Evolutionary conservation across 2,113 vertebrate genomes (phyloP), one percentile per base, ranked within the genome.

Genomic region (Erinaceus europaeus): DNA sequence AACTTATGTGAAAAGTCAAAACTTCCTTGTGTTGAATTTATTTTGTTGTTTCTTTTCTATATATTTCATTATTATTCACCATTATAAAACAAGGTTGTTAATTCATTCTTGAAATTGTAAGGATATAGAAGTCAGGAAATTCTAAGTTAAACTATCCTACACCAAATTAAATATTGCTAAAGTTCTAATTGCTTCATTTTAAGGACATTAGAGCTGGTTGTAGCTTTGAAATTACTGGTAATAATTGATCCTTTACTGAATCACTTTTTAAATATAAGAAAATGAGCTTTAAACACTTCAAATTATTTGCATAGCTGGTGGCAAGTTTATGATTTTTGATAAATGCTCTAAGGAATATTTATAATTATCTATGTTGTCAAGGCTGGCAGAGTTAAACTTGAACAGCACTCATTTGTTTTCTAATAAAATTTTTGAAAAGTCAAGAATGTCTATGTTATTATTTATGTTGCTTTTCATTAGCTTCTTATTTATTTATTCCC

Each of bases 131-230:
- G 12, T 78, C 61, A 89, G 40, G 9, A 75, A 65, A 82, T 79
- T 79, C 18, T 74, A 78, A 71, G 50, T 75, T 78, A 88, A 90
- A 81, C 55, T 74, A 20, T 61, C 11, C 62, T 11, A 67, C 40
- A 62, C 40, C 11, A 52, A 84, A 84, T 62, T 76, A 72, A 90
- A 74, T 57, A 10, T 61, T 85, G 17, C 25, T 82, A 17, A 69
- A 92, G 86, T 86, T 90, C 32, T 59, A 61, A 38, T 88, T 74
- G 74, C 34, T 86, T 85, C 18, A 61, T 83, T 86, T 92, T 82
- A 71, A 83, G 48, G 53, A 83, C 15, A 75, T 86, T 86, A 73
- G 21, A 14, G 9, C 4, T 83, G 44, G 3, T 61, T 88, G 86
- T 53, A 74, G 20, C 38, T 67, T 94, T 90, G 55, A 79, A 83